Evolutionary conservation across 1,140 invertebrate species (phyloP), one percentile per base, ranked within the genome.

Genomic region (Aphaenogaster floridana): DNA sequence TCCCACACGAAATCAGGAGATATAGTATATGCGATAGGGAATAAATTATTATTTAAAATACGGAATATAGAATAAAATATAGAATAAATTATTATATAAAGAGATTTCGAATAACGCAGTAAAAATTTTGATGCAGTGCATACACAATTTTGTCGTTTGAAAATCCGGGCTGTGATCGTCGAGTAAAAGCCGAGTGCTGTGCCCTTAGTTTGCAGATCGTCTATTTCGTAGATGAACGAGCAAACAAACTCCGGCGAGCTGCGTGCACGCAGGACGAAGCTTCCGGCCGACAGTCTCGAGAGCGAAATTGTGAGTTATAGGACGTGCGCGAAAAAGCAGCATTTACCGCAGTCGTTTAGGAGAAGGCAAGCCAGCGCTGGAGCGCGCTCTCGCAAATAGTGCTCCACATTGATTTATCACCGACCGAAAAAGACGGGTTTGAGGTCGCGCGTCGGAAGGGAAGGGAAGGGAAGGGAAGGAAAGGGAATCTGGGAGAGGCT

Each of bases 301-400:
- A 84, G 63, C 59, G 85, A 69, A 81, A 74, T 87, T 48, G 57
- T 87, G 78, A 89, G 68, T 87, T 89, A 87, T 74, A 39, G 54
- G 34, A 34, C 54, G 17, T 1, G 36, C 8, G 52, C 83, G 66
- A 87, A 85, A 87, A 80, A 85, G 59, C 78, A 42, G 52, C 89
- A 79, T 87, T 90, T 90, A 87, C 50, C 48, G 74, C 50, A 66
- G 72, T 87, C 88, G 81, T 90, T 90, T 87, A 61, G 48, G 84
- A 5, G n/a, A 66, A 79, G 80, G 57, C 77, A 89, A 78, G 77
- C 69, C 79, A 79, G 17, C 57, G 83, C 8, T 9, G 9, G 71
- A 34, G 72, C 50, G 77, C 64, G 64, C 69, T 61, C 42, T 86
- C 64, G 72, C 74, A 79, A 74, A 79, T 85, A 76, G 71, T 21